These are phyloP conservation scores for Scartelaos histophorus DNA, from an alignment of 2,113 vertebrate species.

Conservation along the genomic window DNA sequence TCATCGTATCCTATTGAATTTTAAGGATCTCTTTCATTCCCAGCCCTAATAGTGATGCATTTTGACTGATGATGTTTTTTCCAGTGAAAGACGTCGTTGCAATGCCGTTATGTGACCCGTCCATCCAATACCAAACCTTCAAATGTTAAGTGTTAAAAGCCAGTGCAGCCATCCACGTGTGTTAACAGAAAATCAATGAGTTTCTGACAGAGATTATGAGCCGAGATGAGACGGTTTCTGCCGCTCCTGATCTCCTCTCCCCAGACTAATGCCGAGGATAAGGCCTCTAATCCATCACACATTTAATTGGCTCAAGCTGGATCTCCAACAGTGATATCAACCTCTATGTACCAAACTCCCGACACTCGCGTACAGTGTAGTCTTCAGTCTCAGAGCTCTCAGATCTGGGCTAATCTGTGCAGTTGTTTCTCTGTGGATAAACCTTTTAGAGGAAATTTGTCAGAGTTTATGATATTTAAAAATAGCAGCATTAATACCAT, in stretches of 20 bases:
- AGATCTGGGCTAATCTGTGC: neutral
- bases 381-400: neutral
- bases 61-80: neutral
- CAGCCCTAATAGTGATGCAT: too few species aligned
- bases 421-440: conserved; percentile 28
- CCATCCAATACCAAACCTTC: neutral
- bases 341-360: conserved; percentile 27
- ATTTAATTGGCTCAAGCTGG: conserved; percentile 39
- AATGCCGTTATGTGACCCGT: neutral
- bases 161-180: neutral
- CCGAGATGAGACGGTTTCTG: conserved; percentile 21
- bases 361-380: neutral
- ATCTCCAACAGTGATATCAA: conserved; percentile 34
- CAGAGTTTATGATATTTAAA: conserved; percentile 19
- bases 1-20: too few species aligned
- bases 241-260: conserved; percentile 47
- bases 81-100: too few species aligned
- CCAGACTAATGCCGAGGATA: conserved; percentile 43
- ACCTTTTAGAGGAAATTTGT: conserved; percentile 27
- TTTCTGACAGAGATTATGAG: conserved; percentile 39
- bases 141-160: neutral
- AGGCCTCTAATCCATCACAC: conserved; percentile 47
- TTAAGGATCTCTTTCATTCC: too few species aligned
- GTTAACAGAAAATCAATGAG: conserved; percentile 32
- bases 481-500: neutral